A percentile compares a stretch with the other conserved stretches of the same genome.
Conservation (phyloP, 2,888 invertebrate genomes). For the Tetropium fuscum region DNA sequence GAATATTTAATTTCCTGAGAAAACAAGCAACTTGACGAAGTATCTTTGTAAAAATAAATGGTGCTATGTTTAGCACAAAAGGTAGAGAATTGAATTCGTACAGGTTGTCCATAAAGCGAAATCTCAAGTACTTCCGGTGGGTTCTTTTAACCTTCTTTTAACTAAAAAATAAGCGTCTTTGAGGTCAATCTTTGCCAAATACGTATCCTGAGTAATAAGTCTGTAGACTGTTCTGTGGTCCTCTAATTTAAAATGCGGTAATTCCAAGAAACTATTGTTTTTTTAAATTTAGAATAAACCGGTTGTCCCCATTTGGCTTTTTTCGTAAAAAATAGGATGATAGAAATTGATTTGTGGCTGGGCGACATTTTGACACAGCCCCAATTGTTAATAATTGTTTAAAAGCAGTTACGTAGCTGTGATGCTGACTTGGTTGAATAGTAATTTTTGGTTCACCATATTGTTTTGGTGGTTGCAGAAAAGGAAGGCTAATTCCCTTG, state of each 20-base stretch:
- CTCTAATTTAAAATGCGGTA: slow-evolving; percentile 1
- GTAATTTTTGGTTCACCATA: not conserved
- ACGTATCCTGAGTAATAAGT: not conserved
- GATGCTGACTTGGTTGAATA: not conserved
- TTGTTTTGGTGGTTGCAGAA: not conserved
- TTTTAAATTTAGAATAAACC: slow-evolving; percentile 5
- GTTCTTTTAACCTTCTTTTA: not conserved
- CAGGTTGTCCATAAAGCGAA: not conserved
- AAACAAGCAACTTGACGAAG: not conserved
- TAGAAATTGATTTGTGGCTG: not conserved
- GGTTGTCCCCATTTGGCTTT: not conserved
- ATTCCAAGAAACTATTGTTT: not conserved
- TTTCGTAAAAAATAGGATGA: not conserved
- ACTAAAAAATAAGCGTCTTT: not conserved
- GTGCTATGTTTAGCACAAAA: not conserved
- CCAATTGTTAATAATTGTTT: not conserved
- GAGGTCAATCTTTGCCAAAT: not conserved
- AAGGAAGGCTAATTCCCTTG: not conserved
- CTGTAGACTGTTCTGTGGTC: not conserved
- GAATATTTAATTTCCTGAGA: not conserved
- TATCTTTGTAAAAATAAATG: not conserved
- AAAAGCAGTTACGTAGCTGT: not conserved
- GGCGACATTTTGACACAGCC: not conserved
- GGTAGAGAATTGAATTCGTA: not conserved
- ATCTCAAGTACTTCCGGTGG: not conserved